Percentiles rank a stretch among this genome's conserved stretches.
Conservation (phyloP, 2,888 invertebrate genomes). For the Artemia sinica region DNA sequence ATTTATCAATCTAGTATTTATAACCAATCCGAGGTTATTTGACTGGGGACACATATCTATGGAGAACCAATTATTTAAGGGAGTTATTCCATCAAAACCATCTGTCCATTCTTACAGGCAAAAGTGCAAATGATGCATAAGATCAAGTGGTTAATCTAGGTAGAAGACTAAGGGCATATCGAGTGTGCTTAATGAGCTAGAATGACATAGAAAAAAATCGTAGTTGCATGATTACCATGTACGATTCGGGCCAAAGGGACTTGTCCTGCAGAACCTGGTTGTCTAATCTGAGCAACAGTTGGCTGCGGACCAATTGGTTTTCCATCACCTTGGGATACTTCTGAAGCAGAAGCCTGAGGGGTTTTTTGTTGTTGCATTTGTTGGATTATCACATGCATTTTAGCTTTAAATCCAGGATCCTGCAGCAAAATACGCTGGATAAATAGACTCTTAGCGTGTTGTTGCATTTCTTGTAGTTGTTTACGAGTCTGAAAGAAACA, state of each 20-base stretch:
- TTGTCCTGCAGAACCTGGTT: slow-evolving; percentile 4
- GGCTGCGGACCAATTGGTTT: not conserved
- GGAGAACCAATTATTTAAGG: too few relatives aligned
- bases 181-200: too few relatives aligned
- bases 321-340: not conserved
- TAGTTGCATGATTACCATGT: not conserved
- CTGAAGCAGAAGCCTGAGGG: not conserved
- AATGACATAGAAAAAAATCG: too few relatives aligned
- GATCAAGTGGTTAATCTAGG: too few relatives aligned
- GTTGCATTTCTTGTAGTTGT: slow-evolving; percentile 4
- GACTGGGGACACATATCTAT: too few relatives aligned
- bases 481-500: not conserved
- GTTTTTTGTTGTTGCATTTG: not conserved
- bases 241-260: not conserved
- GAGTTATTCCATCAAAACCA: too few relatives aligned
- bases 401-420: not conserved
- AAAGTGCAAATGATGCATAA: too few relatives aligned
- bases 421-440: slow-evolving; percentile 3
- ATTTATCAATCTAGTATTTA: too few relatives aligned
- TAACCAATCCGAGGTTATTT: too few relatives aligned
- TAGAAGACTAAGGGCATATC: too few relatives aligned
- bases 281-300: not conserved
- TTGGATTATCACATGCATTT: slow-evolving; percentile 1
- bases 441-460: slow-evolving; percentile 8
- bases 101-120: too few relatives aligned